These are phyloP conservation scores for Macroteleia sp. DNA, from an alignment of 2,888 invertebrate genomes.

Conservation along the genomic window DNA sequence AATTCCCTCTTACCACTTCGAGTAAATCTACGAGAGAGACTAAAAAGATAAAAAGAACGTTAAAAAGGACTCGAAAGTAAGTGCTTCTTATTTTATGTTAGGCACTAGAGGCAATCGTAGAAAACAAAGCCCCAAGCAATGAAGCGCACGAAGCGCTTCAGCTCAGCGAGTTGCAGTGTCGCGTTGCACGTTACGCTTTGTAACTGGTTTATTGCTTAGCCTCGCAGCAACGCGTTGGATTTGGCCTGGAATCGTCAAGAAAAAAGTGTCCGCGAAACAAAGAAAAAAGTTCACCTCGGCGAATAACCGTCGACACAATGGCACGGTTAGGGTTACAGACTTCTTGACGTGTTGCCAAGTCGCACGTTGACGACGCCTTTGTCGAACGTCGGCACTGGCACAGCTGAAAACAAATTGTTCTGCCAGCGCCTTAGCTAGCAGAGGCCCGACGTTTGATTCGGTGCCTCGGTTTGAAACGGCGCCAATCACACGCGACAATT, in stretches of 20 bases:
- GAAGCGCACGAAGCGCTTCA: slow-evolving; percentile 70
- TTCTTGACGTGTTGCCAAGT: slow-evolving; percentile 84
- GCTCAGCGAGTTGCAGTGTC: slow-evolving; percentile 67
- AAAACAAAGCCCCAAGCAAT: slow-evolving; percentile 72
- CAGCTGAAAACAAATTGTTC: slow-evolving; percentile 64
- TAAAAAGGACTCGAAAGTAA: slow-evolving; percentile 21
- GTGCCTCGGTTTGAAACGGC: slow-evolving; percentile 80
- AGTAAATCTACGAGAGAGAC: slow-evolving; percentile 27
- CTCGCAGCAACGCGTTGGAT: slow-evolving; percentile 7
- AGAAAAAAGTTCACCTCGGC: slow-evolving; percentile 27
- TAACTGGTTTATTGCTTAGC: slow-evolving; percentile 53
- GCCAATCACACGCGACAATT: slow-evolving; percentile 78
- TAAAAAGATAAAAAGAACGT: slow-evolving; percentile 14
- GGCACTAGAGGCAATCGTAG: slow-evolving; percentile 62
- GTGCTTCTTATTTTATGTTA: slow-evolving; percentile 51
- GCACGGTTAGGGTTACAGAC: slow-evolving; percentile 81
- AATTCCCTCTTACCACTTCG: neutral
- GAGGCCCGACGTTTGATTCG: slow-evolving; percentile 77
- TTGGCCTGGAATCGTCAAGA: slow-evolving; percentile 16
- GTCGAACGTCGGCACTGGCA: slow-evolving; percentile 69
- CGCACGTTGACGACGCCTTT: slow-evolving; percentile 74
- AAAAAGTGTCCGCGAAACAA: slow-evolving; percentile 67
- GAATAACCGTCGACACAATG: slow-evolving; percentile 53
- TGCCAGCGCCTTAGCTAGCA: slow-evolving; percentile 39
- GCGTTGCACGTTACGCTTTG: slow-evolving; percentile 65